Conservation (phyloP, 2,888 invertebrate species). For the Orthonychiurus folsomi region DNA sequence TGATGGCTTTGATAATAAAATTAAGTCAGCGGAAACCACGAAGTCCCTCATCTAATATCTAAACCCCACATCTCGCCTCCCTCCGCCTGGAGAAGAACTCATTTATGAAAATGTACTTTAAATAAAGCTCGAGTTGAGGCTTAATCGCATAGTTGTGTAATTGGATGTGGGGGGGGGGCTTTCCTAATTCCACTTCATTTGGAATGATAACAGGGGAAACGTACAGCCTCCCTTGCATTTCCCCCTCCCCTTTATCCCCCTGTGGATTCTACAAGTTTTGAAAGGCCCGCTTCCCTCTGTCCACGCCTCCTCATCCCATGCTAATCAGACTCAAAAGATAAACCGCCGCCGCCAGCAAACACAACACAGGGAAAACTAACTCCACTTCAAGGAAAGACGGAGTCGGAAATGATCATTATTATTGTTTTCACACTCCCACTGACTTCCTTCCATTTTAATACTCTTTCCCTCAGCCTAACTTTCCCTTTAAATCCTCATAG, state of each 20-base stretch:
- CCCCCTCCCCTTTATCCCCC: slow-evolving; percentile 10
- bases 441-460: neutral
- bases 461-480: neutral
- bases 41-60: slow-evolving; percentile 13
- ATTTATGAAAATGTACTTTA: slow-evolving; percentile 34
- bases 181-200: slow-evolving; percentile 39
- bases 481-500: neutral
- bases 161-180: slow-evolving; percentile 37
- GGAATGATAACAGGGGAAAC: slow-evolving; percentile 28
- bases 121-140: slow-evolving; percentile 26
- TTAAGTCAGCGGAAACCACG: slow-evolving; percentile 31
- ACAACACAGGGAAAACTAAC: neutral
- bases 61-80: slow-evolving; percentile 1
- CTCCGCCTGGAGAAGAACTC: neutral
- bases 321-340: slow-evolving; percentile 4
- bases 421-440: slow-evolving; percentile 9
- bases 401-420: neutral
- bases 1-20: slow-evolving; percentile 36
- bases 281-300: neutral
- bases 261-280: neutral
- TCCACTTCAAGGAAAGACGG: neutral
- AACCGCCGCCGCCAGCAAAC: neutral
- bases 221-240: slow-evolving; percentile 15
- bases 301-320: slow-evolving; percentile 12
- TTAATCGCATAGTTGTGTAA: slow-evolving; percentile 31